These are phyloP conservation scores for Drosophila athabasca DNA, from an alignment of 1,140 invertebrate species.

Conservation along the genomic window DNA sequence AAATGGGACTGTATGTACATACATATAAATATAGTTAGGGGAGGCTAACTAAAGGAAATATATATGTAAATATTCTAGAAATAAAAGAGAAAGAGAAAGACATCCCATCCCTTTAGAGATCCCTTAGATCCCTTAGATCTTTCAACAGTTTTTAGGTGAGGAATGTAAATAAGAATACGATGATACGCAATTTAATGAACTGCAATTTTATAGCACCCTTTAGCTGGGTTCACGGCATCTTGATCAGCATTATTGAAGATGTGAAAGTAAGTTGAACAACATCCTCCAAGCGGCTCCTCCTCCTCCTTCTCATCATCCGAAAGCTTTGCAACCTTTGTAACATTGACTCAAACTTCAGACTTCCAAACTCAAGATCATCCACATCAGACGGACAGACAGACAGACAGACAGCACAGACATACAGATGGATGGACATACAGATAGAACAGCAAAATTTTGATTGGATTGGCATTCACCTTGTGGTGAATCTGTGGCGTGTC, in stretches of 20 bases:
- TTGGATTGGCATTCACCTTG: slow-evolving; percentile 79
- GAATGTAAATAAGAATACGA: background rate
- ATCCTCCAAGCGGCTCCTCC: background rate
- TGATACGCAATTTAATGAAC: slow-evolving; percentile 17
- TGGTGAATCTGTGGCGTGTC: slow-evolving; percentile 7
- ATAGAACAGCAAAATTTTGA: slow-evolving; percentile 56
- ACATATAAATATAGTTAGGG: no score
- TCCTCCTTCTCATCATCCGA: slow-evolving; percentile 4
- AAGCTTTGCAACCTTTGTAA: slow-evolving; percentile 40
- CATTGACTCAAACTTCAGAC: slow-evolving; percentile 30
- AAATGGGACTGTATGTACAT: background rate
- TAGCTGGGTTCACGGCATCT: slow-evolving; percentile 73
- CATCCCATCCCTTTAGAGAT: no score
- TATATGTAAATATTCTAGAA: no score
- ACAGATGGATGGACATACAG: background rate
- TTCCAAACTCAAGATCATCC: slow-evolving; percentile 65
- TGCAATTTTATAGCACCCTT: slow-evolving; percentile 69
- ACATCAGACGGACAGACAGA: slow-evolving; percentile 18
- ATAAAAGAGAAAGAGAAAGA: no score
- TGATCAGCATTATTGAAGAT: slow-evolving; percentile 65
- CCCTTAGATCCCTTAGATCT: background rate
- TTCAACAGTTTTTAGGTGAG: background rate
- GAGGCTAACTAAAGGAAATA: no score
- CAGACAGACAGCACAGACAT: background rate
- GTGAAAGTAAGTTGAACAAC: slow-evolving; percentile 77